Evolutionary conservation across 53 echinoderm and acorn worm genomes (phyloP).

Genomic region (Echinometra lucunter): DNA sequence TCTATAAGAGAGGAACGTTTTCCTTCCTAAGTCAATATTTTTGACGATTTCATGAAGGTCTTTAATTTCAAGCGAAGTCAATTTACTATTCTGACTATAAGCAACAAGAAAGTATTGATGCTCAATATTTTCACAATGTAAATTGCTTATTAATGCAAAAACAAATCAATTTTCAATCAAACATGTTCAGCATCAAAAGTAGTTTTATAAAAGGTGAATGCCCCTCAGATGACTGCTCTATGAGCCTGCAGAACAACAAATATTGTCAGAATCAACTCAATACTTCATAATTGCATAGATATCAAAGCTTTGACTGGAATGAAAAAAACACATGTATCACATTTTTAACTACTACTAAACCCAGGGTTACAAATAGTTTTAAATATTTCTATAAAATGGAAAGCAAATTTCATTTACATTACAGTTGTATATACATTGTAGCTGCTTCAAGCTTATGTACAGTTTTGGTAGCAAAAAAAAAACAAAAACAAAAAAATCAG

Average conservation of each 20-base stretch:
- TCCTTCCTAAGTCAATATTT: background rate
- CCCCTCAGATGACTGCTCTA: background rate
- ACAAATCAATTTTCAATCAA: conserved; percentile 43
- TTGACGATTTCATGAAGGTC: background rate
- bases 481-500: too few relatives aligned
- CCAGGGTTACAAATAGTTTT: background rate
- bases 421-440: too few relatives aligned
- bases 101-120: background rate
- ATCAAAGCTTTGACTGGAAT: background rate
- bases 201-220: background rate
- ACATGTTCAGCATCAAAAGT: background rate
- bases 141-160: conserved; percentile 8
- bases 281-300: background rate
- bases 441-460: too few relatives aligned
- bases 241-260: background rate
- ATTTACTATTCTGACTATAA: background rate
- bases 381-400: background rate
- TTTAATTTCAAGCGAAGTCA: background rate
- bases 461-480: too few relatives aligned
- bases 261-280: background rate
- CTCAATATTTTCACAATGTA: conserved; percentile 3
- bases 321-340: background rate
- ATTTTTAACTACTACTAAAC: background rate
- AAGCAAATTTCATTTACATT: background rate
- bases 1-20: background rate